Percentiles rank a stretch among this genome's conserved stretches.
phyloP scores from a whole-genome alignment of 2,888 invertebrate genomes.

The Adela reaumurella region DNA sequence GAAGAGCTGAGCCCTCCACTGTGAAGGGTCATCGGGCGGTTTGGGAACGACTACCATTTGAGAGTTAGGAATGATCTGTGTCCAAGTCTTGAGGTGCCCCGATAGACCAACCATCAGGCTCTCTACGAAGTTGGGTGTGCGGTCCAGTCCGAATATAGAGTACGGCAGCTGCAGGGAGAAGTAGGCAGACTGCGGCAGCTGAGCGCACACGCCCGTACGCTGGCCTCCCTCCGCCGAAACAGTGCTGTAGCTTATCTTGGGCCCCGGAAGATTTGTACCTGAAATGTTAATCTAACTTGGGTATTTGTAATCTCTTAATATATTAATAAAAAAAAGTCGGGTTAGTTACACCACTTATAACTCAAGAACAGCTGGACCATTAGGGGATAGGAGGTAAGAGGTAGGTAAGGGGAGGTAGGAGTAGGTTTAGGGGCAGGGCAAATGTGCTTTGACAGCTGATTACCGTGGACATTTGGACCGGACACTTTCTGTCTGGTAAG shows the following conservation, averaged over 20 bases:
- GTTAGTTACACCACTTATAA: too few relatives aligned
- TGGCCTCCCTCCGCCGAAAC: constrained; percentile 83
- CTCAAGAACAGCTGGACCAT: too few relatives aligned
- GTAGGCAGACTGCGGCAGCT: constrained; percentile 89
- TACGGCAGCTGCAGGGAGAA: constrained; percentile 93
- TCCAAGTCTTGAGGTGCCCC: constrained; percentile 72
- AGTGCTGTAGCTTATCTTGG: constrained; percentile 80
- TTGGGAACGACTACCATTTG: constrained; percentile 94
- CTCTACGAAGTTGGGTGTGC: constrained; percentile 97
- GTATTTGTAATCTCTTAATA: too few relatives aligned
- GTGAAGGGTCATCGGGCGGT: constrained; percentile 69
- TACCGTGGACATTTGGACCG: too few relatives aligned
- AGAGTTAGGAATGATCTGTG: constrained; percentile 94
- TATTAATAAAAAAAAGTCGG: too few relatives aligned
- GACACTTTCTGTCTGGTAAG: too few relatives aligned
- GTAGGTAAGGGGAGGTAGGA: too few relatives aligned
- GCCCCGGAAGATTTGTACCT: constrained; percentile 87
- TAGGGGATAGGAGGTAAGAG: too few relatives aligned
- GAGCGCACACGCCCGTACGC: constrained; percentile 78
- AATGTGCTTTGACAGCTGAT: too few relatives aligned
- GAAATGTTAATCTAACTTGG: constrained; percentile 16
- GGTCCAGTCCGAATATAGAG: constrained; percentile 93
- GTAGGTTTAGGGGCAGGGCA: too few relatives aligned
- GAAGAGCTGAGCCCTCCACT: constrained; percentile 90
- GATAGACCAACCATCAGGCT: constrained; percentile 75